phyloP scores from a whole-genome alignment of 2,888 invertebrate genomes.

The Microctonus hyperodae region DNA sequence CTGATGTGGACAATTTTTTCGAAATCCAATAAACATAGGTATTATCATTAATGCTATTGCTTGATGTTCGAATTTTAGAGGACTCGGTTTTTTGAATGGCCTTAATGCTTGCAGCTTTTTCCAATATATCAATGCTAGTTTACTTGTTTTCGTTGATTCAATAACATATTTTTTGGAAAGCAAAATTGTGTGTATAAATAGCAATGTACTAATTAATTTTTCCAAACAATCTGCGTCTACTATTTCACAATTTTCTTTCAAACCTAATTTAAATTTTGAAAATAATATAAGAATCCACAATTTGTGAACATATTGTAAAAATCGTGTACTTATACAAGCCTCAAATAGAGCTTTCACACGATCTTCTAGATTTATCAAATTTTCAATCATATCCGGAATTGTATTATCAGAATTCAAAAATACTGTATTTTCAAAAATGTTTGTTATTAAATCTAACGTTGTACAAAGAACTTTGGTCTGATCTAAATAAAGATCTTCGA shows the following conservation, averaged over 20 bases:
- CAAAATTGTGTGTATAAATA: constrained; percentile 55
- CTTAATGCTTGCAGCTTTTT: constrained; percentile 50
- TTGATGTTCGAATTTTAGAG: constrained; percentile 57
- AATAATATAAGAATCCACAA: constrained; percentile 64
- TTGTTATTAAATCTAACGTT: constrained; percentile 54
- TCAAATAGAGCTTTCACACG: constrained; percentile 56
- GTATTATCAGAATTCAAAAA: constrained; percentile 50
- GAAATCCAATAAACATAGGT: constrained; percentile 67
- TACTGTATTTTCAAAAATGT: constrained; percentile 54
- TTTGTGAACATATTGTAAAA: constrained; percentile 65
- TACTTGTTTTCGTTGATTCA: constrained; percentile 59
- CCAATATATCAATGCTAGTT: constrained; percentile 60
- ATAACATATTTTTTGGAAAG: constrained; percentile 57
- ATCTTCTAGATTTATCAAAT: constrained; percentile 50
- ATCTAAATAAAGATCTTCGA: constrained; percentile 63
- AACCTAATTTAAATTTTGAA: constrained; percentile 50
- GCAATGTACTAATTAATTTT: constrained; percentile 58
- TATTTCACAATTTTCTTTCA: constrained; percentile 32
- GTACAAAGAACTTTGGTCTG: constrained; percentile 57
- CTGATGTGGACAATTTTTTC: constrained; percentile 54
- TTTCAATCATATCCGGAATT: constrained; percentile 54
- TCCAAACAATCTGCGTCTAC: constrained; percentile 46
- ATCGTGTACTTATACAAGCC: constrained; percentile 56
- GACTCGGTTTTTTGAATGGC: constrained; percentile 40
- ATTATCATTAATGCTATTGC: constrained; percentile 61